Percentiles rank a stretch among this genome's conserved stretches.
These are phyloP conservation scores for Lasiurus borealis DNA, from an alignment of 2,113 vertebrate species.

Conservation along the genomic window DNA sequence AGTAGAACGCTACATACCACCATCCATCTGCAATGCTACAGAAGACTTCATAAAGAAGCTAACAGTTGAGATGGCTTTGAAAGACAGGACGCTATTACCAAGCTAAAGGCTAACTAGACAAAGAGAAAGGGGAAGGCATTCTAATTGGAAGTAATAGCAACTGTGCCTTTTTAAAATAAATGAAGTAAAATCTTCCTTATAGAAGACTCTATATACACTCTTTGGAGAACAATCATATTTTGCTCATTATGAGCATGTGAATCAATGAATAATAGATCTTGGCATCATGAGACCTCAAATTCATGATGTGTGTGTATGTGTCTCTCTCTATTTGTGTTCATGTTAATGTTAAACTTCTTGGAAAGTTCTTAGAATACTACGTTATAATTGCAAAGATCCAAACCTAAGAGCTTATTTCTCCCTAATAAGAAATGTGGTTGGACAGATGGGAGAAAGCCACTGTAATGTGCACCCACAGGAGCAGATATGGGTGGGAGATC, in stretches of 20 bases:
- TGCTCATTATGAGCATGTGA: neutral
- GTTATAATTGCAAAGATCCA: slow-evolving; percentile 31
- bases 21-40: neutral
- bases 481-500: slow-evolving; percentile 35
- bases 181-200: neutral
- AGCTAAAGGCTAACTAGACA: slow-evolving; percentile 7
- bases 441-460: slow-evolving; percentile 49
- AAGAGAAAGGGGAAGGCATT: neutral
- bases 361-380: neutral
- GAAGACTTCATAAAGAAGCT: neutral
- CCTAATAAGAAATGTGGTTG: slow-evolving; percentile 42
- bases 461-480: neutral
- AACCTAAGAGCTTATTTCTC: slow-evolving; percentile 29
- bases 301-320: too few species aligned
- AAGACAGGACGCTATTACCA: slow-evolving; percentile 4
- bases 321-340: neutral
- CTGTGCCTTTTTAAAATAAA: neutral
- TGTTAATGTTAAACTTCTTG: slow-evolving; percentile 1
- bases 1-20: slow-evolving; percentile 6
- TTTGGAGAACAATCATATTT: slow-evolving; percentile 10
- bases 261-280: slow-evolving; percentile 22
- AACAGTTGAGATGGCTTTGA: neutral
- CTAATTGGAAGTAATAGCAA: neutral
- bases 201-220: neutral
- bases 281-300: neutral